Conservation (phyloP, 2,113 vertebrate genomes). For the Tretioscincus oriximinensis region DNA sequence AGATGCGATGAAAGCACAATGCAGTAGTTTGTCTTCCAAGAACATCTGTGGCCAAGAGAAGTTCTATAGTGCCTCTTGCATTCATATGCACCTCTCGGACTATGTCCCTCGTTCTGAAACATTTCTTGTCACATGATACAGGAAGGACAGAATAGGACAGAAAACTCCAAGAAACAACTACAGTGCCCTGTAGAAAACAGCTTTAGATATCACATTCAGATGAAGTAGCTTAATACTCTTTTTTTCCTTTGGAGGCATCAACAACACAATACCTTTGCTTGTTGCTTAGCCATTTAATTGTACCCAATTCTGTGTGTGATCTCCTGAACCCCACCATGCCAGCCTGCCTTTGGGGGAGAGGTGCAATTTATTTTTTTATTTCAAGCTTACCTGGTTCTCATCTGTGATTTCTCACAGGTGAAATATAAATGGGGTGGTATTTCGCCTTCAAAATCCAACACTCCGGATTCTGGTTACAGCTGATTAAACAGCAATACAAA, state of each 20-base stretch:
- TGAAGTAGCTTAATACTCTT: constrained; percentile 13
- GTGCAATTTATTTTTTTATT: not conserved
- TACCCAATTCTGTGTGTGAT: no score
- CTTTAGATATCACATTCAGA: constrained; percentile 15
- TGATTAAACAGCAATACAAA: no score
- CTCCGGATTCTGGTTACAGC: no score
- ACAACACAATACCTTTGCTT: constrained; percentile 10
- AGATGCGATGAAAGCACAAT: not conserved
- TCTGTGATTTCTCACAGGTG: not conserved
- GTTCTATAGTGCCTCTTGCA: not conserved
- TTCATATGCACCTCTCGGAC: not conserved
- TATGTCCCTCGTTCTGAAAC: not conserved
- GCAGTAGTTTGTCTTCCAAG: not conserved
- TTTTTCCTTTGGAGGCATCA: not conserved
- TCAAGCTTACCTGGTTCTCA: no score
- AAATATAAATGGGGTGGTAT: no score
- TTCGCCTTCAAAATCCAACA: no score
- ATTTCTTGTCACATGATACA: constrained; percentile 14
- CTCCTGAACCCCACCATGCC: no score
- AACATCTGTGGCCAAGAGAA: not conserved
- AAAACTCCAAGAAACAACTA: constrained; percentile 19
- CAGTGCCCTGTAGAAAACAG: not conserved
- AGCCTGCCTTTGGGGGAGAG: no score
- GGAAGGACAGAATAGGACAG: constrained; percentile 21
- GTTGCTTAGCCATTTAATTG: no score